phyloP scores from a whole-genome alignment of 2,113 vertebrate species.

The Myrmecobius fasciatus region DNA sequence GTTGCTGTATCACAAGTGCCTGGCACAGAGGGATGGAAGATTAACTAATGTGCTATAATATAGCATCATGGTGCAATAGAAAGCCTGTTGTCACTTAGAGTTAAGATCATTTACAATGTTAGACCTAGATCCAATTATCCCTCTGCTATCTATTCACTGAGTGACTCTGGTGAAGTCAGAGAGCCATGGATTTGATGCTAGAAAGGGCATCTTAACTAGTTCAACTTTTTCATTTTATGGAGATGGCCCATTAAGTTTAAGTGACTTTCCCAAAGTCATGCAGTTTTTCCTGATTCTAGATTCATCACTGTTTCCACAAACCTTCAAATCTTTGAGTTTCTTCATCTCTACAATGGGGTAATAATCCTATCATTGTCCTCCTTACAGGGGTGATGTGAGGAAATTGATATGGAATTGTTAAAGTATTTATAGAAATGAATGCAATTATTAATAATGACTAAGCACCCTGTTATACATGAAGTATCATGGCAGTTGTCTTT shows the following conservation, averaged over 20 bases:
- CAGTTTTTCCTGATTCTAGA: neutral
- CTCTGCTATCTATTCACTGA: neutral
- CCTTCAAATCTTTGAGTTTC: neutral
- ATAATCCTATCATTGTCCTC: neutral
- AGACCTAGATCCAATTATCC: neutral
- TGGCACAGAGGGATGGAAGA: neutral
- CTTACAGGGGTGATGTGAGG: neutral
- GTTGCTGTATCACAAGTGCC: neutral
- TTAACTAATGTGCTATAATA: neutral
- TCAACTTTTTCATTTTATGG: neutral
- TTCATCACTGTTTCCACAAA: neutral
- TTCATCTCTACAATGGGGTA: neutral
- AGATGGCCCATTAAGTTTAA: neutral
- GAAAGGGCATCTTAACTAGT: neutral
- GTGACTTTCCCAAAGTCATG: neutral
- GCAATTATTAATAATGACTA: neutral
- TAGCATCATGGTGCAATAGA: neutral
- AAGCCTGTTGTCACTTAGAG: neutral
- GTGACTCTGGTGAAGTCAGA: neutral
- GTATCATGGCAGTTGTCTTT: neutral
- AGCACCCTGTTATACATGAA: neutral
- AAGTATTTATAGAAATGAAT: neutral
- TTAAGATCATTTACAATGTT: neutral
- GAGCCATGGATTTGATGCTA: neutral
- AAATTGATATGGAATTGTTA: neutral